A percentile compares a stretch with the other conserved stretches of the same genome.
phyloP scores from a whole-genome alignment of 2,113 vertebrate genomes.

The Microcebus lehilahytsara region DNA sequence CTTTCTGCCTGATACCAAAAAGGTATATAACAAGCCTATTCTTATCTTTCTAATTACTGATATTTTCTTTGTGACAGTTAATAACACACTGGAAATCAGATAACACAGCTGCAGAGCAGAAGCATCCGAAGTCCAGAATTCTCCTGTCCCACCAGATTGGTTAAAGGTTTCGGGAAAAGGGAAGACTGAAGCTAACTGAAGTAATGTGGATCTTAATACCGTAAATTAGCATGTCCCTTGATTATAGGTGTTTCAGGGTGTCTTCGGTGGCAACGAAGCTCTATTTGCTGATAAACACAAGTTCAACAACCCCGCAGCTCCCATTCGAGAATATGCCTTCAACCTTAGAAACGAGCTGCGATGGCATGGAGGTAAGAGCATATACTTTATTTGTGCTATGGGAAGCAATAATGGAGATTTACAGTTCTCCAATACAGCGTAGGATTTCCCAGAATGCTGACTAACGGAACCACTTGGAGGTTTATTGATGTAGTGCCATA shows the following conservation, averaged over 20 bases:
- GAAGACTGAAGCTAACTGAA: conserved; percentile 1
- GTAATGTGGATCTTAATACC: conserved; percentile 24
- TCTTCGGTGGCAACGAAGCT: not conserved
- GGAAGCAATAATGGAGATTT: conserved; percentile 89
- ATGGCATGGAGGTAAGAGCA: conserved; percentile 57
- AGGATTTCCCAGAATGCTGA: conserved; percentile 88
- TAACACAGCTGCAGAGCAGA: conserved; percentile 35
- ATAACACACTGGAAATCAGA: conserved; percentile 45
- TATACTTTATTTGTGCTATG: conserved; percentile 84
- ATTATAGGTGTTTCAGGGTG: conserved; percentile 43
- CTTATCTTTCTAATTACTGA: conserved; percentile 55
- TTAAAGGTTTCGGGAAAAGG: conserved; percentile 21
- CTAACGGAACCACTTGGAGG: conserved; percentile 80
- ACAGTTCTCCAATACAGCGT: conserved; percentile 85
- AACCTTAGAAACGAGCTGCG: conserved; percentile 78
- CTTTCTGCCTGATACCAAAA: conserved; percentile 36
- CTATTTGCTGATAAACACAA: not conserved
- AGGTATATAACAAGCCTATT: conserved; percentile 47
- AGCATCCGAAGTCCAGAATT: conserved; percentile 50
- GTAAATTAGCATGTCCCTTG: conserved; percentile 48
- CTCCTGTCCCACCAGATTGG: not conserved
- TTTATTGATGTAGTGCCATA: conserved; percentile 81
- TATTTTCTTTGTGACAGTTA: conserved; percentile 60
- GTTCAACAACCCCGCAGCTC: conserved; percentile 4
- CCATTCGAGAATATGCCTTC: not conserved